These are phyloP conservation scores for Neodiprion pinetum DNA, from an alignment of 1,140 invertebrate species.

Conservation along the genomic window DNA sequence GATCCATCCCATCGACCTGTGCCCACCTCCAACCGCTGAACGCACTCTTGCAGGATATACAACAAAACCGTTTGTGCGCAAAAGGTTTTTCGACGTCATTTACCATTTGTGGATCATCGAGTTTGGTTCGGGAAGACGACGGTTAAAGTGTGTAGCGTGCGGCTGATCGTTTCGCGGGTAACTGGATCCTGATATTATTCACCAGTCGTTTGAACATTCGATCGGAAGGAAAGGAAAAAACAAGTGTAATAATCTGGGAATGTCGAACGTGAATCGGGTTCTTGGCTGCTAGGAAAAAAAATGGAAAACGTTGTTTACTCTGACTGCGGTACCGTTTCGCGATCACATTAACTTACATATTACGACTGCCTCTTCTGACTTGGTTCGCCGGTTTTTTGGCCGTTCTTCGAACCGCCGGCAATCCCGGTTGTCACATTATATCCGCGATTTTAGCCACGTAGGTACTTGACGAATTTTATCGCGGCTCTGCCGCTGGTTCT, in stretches of 20 bases:
- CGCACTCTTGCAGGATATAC: slow-evolving; percentile 15
- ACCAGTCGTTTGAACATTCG: too few relatives aligned
- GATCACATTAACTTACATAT: too few relatives aligned
- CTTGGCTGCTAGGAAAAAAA: background rate
- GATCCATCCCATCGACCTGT: slow-evolving; percentile 50
- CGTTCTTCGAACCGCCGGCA: too few relatives aligned
- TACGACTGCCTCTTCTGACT: too few relatives aligned
- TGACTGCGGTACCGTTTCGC: slow-evolving; percentile 41
- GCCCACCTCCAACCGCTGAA: slow-evolving; percentile 31
- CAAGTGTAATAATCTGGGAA: background rate
- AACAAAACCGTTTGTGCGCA: slow-evolving; percentile 27
- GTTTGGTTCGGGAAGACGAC: slow-evolving; percentile 11
- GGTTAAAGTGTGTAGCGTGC: too few relatives aligned
- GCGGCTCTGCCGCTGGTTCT: too few relatives aligned
- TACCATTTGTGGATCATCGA: slow-evolving; percentile 36
- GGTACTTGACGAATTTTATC: background rate
- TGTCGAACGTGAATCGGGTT: background rate
- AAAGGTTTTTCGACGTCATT: slow-evolving; percentile 38
- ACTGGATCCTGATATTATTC: too few relatives aligned
- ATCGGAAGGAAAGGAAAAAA: background rate
- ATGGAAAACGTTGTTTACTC: slow-evolving; percentile 18
- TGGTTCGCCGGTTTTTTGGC: too few relatives aligned
- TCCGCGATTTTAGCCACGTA: background rate
- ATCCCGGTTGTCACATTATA: too few relatives aligned
- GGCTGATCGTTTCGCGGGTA: too few relatives aligned